Base-by-base conservation (phyloP, 2,888 invertebrate genomes). In the Elmis aenea region DNA sequence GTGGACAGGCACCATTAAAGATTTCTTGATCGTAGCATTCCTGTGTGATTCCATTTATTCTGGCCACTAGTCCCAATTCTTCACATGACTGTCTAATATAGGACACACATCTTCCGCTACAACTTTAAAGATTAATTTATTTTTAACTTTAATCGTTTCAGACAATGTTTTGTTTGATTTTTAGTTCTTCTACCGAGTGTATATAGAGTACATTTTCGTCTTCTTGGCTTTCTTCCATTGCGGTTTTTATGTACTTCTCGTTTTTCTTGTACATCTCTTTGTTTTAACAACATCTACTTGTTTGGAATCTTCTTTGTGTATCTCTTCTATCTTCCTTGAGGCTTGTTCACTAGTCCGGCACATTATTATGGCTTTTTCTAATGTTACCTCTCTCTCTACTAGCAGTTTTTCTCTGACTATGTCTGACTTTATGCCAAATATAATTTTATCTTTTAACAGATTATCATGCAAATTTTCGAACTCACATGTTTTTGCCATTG, bases 401-500 rank as follows among this genome's bases (percentile, higher is more conserved):
- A 37, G n/a, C 14, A 41, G 13, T 37, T 36, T 41, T 20, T 33
- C 36, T 28, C 36, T 25, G 3, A 38, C 33, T 28, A 9, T 11
- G 21, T 33, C 24, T 3, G 33, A 33, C 16, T 9, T 13, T 4
- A 46, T 25, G 13, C 49, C 47, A 36, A 37, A 37, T 8, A 51
- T 39, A 4, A 47, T 36, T n/a, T 41, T 34, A 26, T 42, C 46
- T 27, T 40, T 42, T 6, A 50, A 18, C 14, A 48, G 22, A 13
- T 33, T 35, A 14, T 51, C 43, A 5, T 26, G 27, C 14, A 45
- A 24, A 1, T 14, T 21, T 15, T 22, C 41, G 38, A 50, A 47
- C 28, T 46, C 36, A 27, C 46, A 49, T 14, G 28, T 30, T 15
- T 33, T 32, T 13, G 33, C 32, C 12, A 26, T 29, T 12, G 44